Evolutionary conservation across 2,797 vertebrate genomes (phyloP).

Genomic region (Anableps anableps): DNA sequence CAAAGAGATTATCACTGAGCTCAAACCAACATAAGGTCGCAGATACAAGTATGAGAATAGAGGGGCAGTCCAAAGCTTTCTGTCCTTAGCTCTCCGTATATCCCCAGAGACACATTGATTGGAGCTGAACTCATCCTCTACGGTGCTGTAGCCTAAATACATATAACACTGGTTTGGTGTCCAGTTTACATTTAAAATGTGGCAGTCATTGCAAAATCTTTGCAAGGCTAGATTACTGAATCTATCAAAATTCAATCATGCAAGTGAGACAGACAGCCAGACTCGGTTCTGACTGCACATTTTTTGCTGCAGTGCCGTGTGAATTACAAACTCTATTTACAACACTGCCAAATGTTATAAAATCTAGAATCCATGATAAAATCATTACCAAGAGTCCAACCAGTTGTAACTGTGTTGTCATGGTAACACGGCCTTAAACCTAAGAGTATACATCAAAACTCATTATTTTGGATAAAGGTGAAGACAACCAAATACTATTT

Average conservation of each 20-base stretch:
- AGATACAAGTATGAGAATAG: slow-evolving; percentile 3
- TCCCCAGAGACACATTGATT: slow-evolving; percentile 31
- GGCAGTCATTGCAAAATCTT: slow-evolving; percentile 5
- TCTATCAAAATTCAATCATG: slow-evolving; percentile 12
- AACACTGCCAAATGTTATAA: slow-evolving; percentile 5
- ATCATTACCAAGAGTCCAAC: slow-evolving; percentile 32
- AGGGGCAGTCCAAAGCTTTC: not conserved
- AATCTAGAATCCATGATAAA: slow-evolving; percentile 17
- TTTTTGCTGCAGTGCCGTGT: not conserved
- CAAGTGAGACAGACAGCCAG: not conserved
- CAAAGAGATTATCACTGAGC: slow-evolving; percentile 15
- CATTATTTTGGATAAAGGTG: not conserved
- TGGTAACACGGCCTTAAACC: slow-evolving; percentile 42
- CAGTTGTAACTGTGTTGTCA: slow-evolving; percentile 42
- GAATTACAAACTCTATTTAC: slow-evolving; percentile 8
- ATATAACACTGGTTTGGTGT: slow-evolving; percentile 21
- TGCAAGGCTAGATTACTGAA: slow-evolving; percentile 13
- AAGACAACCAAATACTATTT: slow-evolving; percentile 1
- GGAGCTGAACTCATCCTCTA: slow-evolving; percentile 28
- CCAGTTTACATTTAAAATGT: slow-evolving; percentile 19
- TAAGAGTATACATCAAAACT: slow-evolving; percentile 19
- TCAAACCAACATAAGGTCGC: slow-evolving; percentile 21
- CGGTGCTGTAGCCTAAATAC: slow-evolving; percentile 4
- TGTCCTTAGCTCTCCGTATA: slow-evolving; percentile 14
- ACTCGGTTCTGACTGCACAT: slow-evolving; percentile 3